phyloP scores from a whole-genome alignment of 2,113 vertebrate genomes.

The Gambusia affinis region DNA sequence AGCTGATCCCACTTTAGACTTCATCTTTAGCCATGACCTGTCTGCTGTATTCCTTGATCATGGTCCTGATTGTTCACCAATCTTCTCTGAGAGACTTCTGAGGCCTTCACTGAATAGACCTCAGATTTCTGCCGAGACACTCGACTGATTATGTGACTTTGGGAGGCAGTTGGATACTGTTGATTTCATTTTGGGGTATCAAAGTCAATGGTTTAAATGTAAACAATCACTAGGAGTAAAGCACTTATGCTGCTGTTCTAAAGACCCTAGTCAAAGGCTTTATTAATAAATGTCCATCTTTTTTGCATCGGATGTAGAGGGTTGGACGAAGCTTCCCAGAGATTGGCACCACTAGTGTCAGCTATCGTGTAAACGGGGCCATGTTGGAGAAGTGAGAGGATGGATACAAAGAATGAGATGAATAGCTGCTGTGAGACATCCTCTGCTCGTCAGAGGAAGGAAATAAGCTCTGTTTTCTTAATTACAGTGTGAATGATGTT shows the following conservation, averaged over 20 bases:
- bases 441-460: conserved; percentile 34
- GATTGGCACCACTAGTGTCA: conserved; percentile 40
- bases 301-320: neutral
- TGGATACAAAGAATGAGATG: conserved; percentile 40
- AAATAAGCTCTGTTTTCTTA: conserved; percentile 32
- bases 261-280: neutral
- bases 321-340: conserved; percentile 25
- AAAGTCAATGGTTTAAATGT: neutral
- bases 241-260: neutral
- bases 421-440: conserved; percentile 31
- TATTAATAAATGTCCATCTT: neutral
- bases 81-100: no score
- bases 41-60: neutral
- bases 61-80: neutral
- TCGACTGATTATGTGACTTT: no score
- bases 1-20: neutral
- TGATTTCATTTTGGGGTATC: neutral
- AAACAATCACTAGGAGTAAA: neutral
- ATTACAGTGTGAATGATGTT: conserved; percentile 41
- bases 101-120: no score
- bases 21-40: neutral
- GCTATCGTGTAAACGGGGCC: conserved; percentile 40
- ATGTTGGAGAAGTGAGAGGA: conserved; percentile 39
- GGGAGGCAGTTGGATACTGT: no score
- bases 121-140: neutral